Base-by-base conservation (phyloP, 2,888 invertebrate genomes). In the Cheilosia vulpina region DNA sequence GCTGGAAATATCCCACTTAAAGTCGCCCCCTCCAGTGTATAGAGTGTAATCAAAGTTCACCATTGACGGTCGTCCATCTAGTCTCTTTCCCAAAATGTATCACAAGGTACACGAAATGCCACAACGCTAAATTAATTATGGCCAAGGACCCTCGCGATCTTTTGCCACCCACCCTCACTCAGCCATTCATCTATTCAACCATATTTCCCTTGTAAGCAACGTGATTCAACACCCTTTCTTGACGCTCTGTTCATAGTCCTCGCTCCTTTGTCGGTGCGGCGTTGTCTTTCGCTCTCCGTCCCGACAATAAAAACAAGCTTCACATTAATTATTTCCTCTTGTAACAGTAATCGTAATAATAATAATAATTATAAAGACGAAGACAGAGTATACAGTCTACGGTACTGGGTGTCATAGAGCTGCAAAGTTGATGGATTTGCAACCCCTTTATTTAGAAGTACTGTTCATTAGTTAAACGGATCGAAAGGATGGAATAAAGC, bases 241-340 rank as follows among this genome's bases (percentile, higher is more conserved):
- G 38, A 55, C 72, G 60, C 52, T 57, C 50, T 57, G 43, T 72
- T 66, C 45, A 21, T 50, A 62, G 45, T 50, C 79, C 76, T 58
- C 43, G 9, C 31, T 68, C 75, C 76, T 58, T 43, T 68, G 62
- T 43, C 38, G 24, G 11, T n/a, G 45, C 34, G 52, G 41, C 45
- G 60, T 62, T 63, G 78, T 78, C 66, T 62, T 66, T 75, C 53
- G 75, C 58, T 53, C 58, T 66, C 3, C 75, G 62, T 47, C 55
- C 47, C 19, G 62, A 58, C 77, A 72, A 66, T 58, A 71, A 71
- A 75, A 80, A 55, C 84, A 84, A 80, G 76, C 71, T 84, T 66
- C 80, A 76, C 80, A 84, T 84, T 84, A 84, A 84, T 84, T 84
- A 84, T 84, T 84, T 84, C 84, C 84, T 76, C 80, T 84, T 84